Evolutionary conservation across 2,113 vertebrate species (phyloP).

Genomic region (Cebidichthys violaceus): DNA sequence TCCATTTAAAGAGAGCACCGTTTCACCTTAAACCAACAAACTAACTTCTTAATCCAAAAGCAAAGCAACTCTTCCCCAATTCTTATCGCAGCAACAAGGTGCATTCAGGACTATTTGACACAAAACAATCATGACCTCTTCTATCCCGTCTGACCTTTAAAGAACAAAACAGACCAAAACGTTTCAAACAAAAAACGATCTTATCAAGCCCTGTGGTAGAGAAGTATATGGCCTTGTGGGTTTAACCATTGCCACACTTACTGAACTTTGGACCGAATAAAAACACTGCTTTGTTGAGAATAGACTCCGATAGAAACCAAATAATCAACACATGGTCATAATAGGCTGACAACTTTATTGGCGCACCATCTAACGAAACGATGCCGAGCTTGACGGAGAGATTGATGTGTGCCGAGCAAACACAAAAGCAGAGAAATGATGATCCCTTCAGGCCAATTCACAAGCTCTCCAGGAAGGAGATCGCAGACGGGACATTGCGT

Average conservation of each 20-base stretch:
- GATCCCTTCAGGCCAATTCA: slow-evolving; percentile 4
- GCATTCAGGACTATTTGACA: neutral
- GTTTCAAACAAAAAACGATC: slow-evolving; percentile 3
- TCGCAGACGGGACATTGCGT: slow-evolving; percentile 45
- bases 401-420: neutral
- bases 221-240: neutral
- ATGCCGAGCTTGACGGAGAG: fast-evolving
- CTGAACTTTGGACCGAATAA: slow-evolving; percentile 32
- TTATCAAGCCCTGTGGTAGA: slow-evolving; percentile 28
- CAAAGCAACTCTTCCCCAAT: neutral
- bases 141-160: slow-evolving; percentile 1
- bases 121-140: neutral
- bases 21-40: neutral
- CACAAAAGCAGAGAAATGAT: slow-evolving; percentile 2
- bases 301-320: neutral
- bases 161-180: slow-evolving; percentile 10
- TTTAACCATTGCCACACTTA: neutral
- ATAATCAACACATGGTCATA: neutral
- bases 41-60: neutral
- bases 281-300: neutral
- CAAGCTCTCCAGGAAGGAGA: slow-evolving; percentile 30
- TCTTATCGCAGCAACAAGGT: neutral
- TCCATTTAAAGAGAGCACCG: neutral
- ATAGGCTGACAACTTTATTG: neutral
- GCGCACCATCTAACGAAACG: neutral